A percentile compares a stretch with the other conserved stretches of the same genome.
These are phyloP conservation scores for Cataglyphis rosenhaueri DNA, from an alignment of 2,888 invertebrate genomes.

Conservation along the genomic window DNA sequence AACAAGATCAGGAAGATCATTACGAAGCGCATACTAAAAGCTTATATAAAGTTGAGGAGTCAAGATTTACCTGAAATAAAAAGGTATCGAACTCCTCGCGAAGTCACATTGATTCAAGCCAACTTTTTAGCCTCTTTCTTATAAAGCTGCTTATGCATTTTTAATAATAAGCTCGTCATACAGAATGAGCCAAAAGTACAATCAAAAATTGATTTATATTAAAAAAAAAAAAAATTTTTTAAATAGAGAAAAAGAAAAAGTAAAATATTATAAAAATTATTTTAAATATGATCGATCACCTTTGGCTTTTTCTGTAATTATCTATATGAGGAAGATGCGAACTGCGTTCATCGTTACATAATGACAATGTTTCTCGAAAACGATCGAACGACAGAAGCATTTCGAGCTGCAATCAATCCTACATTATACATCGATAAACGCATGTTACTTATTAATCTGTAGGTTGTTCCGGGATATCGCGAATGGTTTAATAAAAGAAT, in stretches of 20 bases:
- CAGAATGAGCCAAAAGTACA: conserved; percentile 41
- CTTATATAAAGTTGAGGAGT: conserved; percentile 40
- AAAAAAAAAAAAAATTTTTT: not conserved
- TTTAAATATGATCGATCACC: not conserved
- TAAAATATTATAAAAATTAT: not conserved
- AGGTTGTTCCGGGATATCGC: conserved; percentile 34
- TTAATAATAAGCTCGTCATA: conserved; percentile 31
- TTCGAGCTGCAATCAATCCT: conserved; percentile 46
- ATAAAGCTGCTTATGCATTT: conserved; percentile 46
- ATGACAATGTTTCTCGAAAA: conserved; percentile 28
- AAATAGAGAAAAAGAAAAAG: not conserved
- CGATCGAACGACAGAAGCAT: conserved; percentile 56
- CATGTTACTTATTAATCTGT: conserved; percentile 26
- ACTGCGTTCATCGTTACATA: conserved; percentile 36
- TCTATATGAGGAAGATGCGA: conserved; percentile 35
- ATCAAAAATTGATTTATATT: not conserved
- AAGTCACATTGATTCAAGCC: conserved; percentile 49
- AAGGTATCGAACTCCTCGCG: conserved; percentile 47
- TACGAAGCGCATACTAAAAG: conserved; percentile 53
- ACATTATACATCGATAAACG: conserved; percentile 45
- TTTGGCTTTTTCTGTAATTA: conserved; percentile 36
- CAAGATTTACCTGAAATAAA: conserved; percentile 52
- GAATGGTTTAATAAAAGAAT: conserved; percentile 24
- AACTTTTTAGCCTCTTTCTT: conserved; percentile 41
- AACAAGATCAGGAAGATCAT: conserved; percentile 29